phyloP scores from a whole-genome alignment of 53 echinoderm and acorn worm genomes.

The Echinarachnius parma region DNA sequence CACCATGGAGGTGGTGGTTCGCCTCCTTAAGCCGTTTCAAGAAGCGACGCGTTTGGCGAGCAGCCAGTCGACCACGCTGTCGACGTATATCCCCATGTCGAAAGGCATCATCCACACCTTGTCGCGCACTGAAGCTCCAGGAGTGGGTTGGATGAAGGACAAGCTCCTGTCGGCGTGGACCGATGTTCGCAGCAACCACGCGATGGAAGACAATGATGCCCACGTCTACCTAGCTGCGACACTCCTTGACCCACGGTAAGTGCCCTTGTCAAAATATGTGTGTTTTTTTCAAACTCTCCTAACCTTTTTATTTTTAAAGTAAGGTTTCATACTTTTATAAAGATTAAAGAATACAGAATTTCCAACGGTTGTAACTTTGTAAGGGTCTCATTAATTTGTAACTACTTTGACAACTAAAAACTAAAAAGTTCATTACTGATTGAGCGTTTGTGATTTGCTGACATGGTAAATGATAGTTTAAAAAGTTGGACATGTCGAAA shows the following conservation, averaged over 20 bases:
- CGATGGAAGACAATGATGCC: neutral
- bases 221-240: neutral
- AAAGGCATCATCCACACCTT: neutral
- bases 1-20: conserved; percentile 8
- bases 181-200: neutral
- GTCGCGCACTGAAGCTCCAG: neutral
- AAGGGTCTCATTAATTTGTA: too few species aligned
- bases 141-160: conserved; percentile 2
- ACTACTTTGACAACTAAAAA: too few species aligned
- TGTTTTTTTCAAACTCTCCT: too few species aligned
- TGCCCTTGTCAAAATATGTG: too few species aligned
- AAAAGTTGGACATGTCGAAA: too few species aligned
- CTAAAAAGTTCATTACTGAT: too few species aligned
- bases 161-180: neutral
- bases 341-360: too few species aligned
- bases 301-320: too few species aligned
- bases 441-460: too few species aligned
- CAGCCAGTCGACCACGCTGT: neutral
- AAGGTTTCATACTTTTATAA: too few species aligned
- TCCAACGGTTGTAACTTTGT: too few species aligned
- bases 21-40: neutral
- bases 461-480: too few species aligned
- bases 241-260: neutral
- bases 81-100: neutral
- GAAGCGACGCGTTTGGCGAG: conserved; percentile 5